A percentile compares a stretch with the other conserved stretches of the same genome.
phyloP scores from a whole-genome alignment of 2,113 vertebrate species.

The Oreocharis arfaki region DNA sequence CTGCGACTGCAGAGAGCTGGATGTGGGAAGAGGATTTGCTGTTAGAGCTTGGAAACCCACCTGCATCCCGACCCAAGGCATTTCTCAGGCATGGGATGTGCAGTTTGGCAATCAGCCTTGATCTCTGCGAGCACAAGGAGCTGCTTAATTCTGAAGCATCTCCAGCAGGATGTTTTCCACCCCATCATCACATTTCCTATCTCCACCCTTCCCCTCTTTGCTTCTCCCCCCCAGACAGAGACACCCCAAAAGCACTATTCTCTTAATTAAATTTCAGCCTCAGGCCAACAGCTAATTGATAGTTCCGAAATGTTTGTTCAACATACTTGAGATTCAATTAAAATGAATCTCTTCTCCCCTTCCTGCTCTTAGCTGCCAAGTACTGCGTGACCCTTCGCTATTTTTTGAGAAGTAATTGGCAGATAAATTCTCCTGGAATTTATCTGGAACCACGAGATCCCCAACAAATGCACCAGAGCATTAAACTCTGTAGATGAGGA shows the following conservation, averaged over 20 bases:
- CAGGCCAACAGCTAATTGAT: neutral
- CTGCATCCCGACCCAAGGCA: neutral
- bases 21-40: neutral
- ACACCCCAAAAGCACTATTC: neutral
- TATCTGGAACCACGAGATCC: neutral
- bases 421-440: neutral
- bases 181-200: neutral
- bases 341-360: neutral
- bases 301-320: neutral
- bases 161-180: neutral
- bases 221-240: neutral
- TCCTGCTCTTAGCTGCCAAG: neutral
- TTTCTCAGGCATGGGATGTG: neutral
- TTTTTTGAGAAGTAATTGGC: conserved; percentile 8
- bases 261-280: neutral
- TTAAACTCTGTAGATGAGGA: neutral
- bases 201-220: neutral
- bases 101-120: neutral
- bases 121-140: neutral
- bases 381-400: neutral
- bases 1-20: neutral
- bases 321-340: neutral
- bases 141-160: neutral
- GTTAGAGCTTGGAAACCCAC: neutral
- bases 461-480: neutral